Evolutionary conservation across 2,797 vertebrate genomes (phyloP).

Genomic region (Petrocephalus schoutedeni): DNA sequence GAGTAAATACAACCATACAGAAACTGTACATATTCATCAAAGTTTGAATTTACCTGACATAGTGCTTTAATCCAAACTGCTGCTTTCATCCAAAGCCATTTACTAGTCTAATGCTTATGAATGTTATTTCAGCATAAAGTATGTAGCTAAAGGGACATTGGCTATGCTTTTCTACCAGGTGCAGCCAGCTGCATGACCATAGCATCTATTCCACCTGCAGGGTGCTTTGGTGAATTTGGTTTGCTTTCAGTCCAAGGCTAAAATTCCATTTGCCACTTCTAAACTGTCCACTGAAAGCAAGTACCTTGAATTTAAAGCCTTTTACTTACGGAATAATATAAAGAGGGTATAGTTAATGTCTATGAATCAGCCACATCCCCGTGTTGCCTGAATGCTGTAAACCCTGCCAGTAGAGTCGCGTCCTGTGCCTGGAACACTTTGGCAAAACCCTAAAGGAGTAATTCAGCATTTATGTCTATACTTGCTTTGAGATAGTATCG

Average conservation of each 20-base stretch:
- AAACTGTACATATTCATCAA: neutral
- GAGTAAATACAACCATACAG: conserved; percentile 32
- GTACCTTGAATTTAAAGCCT: neutral
- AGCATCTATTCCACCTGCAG: neutral
- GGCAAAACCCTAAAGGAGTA: neutral
- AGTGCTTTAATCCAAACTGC: neutral
- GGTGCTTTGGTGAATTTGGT: neutral
- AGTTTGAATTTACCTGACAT: neutral
- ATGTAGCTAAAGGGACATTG: neutral
- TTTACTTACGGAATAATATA: neutral
- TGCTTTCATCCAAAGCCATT: neutral
- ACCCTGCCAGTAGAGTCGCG: neutral
- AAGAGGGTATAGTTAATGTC: neutral
- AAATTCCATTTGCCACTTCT: neutral
- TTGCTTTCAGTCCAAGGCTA: neutral
- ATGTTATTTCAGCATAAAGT: neutral
- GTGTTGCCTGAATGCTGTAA: neutral
- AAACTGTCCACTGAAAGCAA: neutral
- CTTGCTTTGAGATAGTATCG: neutral
- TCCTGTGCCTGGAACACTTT: neutral
- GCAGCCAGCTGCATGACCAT: neutral
- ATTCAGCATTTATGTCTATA: neutral
- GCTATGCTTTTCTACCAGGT: neutral
- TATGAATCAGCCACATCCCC: neutral
- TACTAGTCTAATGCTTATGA: neutral